Conservation (phyloP, 2,797 vertebrate species). For the Phoxinus dragarum region DNA sequence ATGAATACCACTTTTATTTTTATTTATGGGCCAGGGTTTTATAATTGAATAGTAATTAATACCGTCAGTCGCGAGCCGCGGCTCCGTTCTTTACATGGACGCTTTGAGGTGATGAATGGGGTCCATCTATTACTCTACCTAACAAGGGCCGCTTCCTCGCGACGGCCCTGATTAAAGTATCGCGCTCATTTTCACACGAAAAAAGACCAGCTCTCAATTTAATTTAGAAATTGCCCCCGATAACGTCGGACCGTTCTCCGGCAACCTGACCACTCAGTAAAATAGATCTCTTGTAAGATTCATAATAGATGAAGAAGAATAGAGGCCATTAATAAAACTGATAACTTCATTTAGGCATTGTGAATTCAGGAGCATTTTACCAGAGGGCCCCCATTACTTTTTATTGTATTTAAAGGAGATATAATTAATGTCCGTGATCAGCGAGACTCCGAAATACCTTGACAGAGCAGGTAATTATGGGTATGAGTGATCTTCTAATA, state of each 20-base stretch:
- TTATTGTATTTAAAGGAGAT: constrained; percentile 92
- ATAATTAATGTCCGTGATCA: constrained; percentile 81
- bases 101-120: constrained; percentile 95
- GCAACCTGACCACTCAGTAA: constrained; percentile 82
- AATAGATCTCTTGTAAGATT: constrained; percentile 84
- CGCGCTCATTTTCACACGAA: constrained; percentile 78
- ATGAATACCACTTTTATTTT: constrained; percentile 78
- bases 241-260: constrained; percentile 78
- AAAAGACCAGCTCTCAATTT: constrained; percentile 86
- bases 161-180: constrained; percentile 94
- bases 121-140: constrained; percentile 95
- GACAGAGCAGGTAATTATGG: constrained; percentile 79
- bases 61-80: constrained; percentile 88
- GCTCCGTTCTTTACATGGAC: constrained; percentile 87
- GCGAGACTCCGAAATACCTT: constrained; percentile 77
- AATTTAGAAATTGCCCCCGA: constrained; percentile 93
- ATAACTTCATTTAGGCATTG: constrained; percentile 89
- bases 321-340: constrained; percentile 93
- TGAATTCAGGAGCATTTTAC: constrained; percentile 76
- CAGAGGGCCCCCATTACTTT: constrained; percentile 90
- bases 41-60: constrained; percentile 99
- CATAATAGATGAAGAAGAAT: constrained; percentile 89
- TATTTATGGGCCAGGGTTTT: constrained; percentile 89
- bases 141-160: constrained; percentile 83
- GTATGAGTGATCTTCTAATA: constrained; percentile 74